Evolutionary conservation across 2,113 vertebrate genomes (phyloP), one percentile per base, ranked within the genome.

Genomic region (Sinocyclocheilus maitianheensis): DNA sequence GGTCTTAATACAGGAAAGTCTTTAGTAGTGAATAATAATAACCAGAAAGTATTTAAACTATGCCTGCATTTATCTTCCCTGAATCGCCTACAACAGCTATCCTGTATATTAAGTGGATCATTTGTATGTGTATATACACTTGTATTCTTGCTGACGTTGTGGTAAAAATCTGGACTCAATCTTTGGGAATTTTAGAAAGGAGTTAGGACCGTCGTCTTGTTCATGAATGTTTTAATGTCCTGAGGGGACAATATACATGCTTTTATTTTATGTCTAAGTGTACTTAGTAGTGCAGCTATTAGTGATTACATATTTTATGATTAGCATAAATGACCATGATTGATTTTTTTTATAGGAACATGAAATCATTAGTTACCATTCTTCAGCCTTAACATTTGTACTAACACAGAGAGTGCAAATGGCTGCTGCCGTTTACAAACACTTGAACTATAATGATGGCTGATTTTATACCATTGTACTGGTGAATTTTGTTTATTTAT

Each of bases 261-360:
- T 46, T 76, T 84, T 72, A 40, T 22, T 69, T 83, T 78, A 55
- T 71, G 62, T 86, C 48, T 34, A 85, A 74, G 78, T 81, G 62
- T 82, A 77, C 62, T 71, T 81, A 80, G 65, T 43, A 69, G 60
- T 86, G 69, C 76, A 71, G 71, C 14, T 84, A 79, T 72, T 12
- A 34, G 78, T 65, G 34, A 46, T 24, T 24, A 46, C 3, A 37
- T 69, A n/a, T 12, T 69, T 43, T 18, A 22, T 77, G 81, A 48
- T 81, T 65, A 51, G 22, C 60, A 69, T 7, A 83, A 37, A 60
- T 20, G 40, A 72, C 72, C 58, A 48, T 71, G 65, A 78, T 62
- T 37, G 40, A 24, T 72, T 26, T 24, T 26, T 24, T 74, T 43
- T 37, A 26, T 81, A 83, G 67, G 26, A 55, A 48, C 6, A 20